Conservation (phyloP, 2,888 invertebrate genomes). For the Melipona beecheii region DNA sequence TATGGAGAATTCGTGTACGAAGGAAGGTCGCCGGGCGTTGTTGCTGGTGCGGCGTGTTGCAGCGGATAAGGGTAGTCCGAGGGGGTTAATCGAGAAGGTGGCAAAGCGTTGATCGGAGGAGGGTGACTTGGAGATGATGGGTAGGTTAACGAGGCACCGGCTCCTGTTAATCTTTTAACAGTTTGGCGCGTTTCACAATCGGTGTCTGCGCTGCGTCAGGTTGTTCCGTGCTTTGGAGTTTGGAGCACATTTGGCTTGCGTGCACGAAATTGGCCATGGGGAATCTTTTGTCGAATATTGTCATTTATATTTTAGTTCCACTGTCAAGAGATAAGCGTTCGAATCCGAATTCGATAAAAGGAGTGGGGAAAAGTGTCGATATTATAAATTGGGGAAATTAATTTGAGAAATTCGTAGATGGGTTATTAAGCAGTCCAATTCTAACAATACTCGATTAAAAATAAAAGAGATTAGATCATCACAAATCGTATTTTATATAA, state of each 20-base stretch:
- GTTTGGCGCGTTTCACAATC: neutral
- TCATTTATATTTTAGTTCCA: neutral
- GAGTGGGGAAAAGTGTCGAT: fast-evolving
- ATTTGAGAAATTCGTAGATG: neutral
- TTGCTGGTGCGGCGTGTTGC: neutral
- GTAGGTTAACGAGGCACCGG: neutral
- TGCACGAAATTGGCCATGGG: too few relatives aligned
- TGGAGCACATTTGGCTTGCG: too few relatives aligned
- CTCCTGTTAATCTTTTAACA: neutral
- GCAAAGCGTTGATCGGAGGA: conserved; percentile 12
- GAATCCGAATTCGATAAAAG: neutral
- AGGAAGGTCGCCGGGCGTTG: neutral
- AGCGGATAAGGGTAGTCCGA: neutral
- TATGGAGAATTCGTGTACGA: too few relatives aligned
- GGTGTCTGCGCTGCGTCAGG: too few relatives aligned
- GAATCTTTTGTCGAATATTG: too few relatives aligned
- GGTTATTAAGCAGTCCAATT: neutral
- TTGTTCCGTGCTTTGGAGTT: too few relatives aligned
- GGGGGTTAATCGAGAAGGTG: neutral
- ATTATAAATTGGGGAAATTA: neutral
- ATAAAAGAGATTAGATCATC: neutral
- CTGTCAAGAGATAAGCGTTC: neutral
- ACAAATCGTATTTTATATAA: too few relatives aligned
- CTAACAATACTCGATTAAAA: neutral
- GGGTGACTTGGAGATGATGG: conserved; percentile 2